Evolutionary conservation across 2,113 vertebrate genomes (phyloP).

Genomic region (Nansenia antarctica): DNA sequence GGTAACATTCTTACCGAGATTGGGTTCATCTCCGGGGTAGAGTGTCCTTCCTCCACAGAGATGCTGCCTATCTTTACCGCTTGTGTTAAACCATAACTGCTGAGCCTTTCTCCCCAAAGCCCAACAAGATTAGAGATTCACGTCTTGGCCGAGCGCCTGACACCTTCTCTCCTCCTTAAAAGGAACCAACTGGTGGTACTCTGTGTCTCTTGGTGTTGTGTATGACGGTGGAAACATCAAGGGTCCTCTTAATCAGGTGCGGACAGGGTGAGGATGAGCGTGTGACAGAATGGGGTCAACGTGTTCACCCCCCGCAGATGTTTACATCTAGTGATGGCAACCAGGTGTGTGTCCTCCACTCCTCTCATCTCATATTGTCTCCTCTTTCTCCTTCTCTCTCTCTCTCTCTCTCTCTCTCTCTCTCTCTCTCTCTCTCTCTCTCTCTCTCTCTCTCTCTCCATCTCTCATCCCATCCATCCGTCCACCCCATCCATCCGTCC

Average conservation of each 20-base stretch:
- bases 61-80: constrained; percentile 23
- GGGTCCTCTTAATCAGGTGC: constrained; percentile 1
- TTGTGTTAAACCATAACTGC: constrained; percentile 4
- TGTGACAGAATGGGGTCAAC: constrained; percentile 33
- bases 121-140: constrained; percentile 22
- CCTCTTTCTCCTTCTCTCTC: constrained; percentile 14
- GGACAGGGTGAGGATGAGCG: neutral
- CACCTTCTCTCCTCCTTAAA: constrained; percentile 7
- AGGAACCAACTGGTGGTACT: constrained; percentile 34
- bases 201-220: constrained; percentile 3
- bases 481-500: constrained; percentile 22
- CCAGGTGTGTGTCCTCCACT: constrained; percentile 49
- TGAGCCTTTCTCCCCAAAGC: constrained; percentile 1
- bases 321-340: constrained; percentile 29
- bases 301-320: constrained; percentile 37
- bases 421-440: constrained; percentile 21
- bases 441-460: constrained; percentile 31
- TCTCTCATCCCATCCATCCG: constrained; percentile 5
- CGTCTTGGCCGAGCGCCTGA: constrained; percentile 15
- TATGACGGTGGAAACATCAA: constrained; percentile 12
- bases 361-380: too few relatives aligned
- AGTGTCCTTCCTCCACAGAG: neutral
- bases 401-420: constrained; percentile 30
- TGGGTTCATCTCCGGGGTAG: neutral
- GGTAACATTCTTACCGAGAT: constrained; percentile 7